phyloP scores from a whole-genome alignment of 2,888 invertebrate species.

The Ceraclea dissimilis region DNA sequence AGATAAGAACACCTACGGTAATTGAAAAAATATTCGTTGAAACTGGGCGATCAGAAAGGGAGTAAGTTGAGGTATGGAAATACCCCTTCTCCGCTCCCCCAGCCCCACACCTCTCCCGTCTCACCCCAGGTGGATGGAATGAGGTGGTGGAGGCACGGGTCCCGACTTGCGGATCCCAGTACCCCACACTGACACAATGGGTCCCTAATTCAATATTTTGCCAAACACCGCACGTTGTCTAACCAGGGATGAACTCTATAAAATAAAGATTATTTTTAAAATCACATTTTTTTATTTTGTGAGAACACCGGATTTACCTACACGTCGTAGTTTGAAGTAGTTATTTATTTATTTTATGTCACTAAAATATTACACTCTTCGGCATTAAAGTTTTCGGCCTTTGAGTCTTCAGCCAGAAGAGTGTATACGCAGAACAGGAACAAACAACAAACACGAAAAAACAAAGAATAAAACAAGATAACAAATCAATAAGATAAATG shows the following conservation, averaged over 20 bases:
- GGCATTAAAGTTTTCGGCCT: too few relatives aligned
- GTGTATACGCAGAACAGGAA: too few relatives aligned
- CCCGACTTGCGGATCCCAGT: conserved; percentile 2
- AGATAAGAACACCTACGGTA: too few relatives aligned
- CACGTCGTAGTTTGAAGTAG: too few relatives aligned
- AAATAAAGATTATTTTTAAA: background rate
- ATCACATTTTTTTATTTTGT: too few relatives aligned
- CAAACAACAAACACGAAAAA: too few relatives aligned
- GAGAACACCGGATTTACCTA: too few relatives aligned
- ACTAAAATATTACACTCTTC: too few relatives aligned
- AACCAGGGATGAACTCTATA: conserved; percentile 6
- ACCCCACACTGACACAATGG: conserved; percentile 20
- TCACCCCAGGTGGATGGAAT: background rate
- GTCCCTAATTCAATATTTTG: conserved; percentile 28
- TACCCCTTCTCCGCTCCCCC: conserved; percentile 13
- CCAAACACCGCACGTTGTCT: conserved; percentile 24
- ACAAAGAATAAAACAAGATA: too few relatives aligned
- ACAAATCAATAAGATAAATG: too few relatives aligned
- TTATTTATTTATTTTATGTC: too few relatives aligned
- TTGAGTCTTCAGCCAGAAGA: too few relatives aligned
- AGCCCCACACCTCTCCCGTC: conserved; percentile 6
- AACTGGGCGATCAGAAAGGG: background rate
- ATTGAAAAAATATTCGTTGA: background rate
- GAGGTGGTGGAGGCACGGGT: background rate
- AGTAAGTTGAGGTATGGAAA: background rate